Conservation (phyloP, 92 coral and sea anemone genomes). For the Actinostola sp. region DNA sequence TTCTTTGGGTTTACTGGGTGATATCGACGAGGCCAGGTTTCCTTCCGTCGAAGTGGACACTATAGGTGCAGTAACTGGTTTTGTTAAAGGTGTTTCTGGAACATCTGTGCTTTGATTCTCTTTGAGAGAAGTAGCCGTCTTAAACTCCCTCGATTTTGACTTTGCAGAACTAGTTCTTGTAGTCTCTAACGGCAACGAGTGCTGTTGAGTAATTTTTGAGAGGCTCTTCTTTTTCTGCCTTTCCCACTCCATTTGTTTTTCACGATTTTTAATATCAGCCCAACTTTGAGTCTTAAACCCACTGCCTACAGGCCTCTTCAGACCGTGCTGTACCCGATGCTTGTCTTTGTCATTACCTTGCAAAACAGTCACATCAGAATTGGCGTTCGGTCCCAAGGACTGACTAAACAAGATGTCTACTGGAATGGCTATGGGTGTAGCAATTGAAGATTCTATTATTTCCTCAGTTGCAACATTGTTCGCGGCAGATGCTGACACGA, state of each 20-base stretch:
- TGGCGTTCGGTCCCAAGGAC: constrained; percentile 51
- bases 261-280: constrained; percentile 41
- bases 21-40: background rate
- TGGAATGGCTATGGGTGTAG: constrained; percentile 74
- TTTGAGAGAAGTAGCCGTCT: background rate
- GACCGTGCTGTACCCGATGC: background rate
- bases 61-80: no score
- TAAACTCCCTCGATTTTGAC: background rate
- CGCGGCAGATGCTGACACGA: constrained; percentile 30
- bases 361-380: constrained; percentile 13
- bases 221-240: constrained; percentile 10
- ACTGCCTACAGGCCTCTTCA: constrained; percentile 16
- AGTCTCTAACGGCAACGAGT: background rate
- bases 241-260: constrained; percentile 23
- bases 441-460: constrained; percentile 56
- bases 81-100: background rate
- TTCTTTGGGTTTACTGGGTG: background rate
- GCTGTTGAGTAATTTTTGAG: no score
- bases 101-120: background rate
- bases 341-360: background rate
- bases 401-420: constrained; percentile 52
- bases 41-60: background rate
- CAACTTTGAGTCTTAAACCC: constrained; percentile 36
- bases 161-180: background rate
- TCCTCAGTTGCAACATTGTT: constrained; percentile 15